Evolutionary conservation across 2,113 vertebrate species (phyloP).

Genomic region (Cyprinodon variegatus): DNA sequence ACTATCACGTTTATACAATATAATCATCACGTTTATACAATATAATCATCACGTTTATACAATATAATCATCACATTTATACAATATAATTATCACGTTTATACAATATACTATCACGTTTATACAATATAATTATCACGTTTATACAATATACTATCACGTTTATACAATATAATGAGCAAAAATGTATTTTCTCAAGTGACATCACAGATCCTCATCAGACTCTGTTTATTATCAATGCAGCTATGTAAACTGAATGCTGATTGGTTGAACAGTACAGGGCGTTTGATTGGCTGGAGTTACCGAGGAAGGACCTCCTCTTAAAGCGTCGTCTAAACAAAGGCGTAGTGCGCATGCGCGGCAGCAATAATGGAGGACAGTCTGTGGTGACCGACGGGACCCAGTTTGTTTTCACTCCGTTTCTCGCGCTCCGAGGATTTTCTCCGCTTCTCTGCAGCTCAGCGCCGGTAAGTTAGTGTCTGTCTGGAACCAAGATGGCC

Average conservation of each 20-base stretch:
- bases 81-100: too few relatives aligned
- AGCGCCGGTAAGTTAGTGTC: constrained; percentile 47
- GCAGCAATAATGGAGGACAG: constrained; percentile 77
- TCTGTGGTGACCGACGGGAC: constrained; percentile 60
- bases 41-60: too few relatives aligned
- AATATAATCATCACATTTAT: too few relatives aligned
- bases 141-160: too few relatives aligned
- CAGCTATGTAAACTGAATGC: background rate
- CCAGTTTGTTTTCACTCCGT: constrained; percentile 50
- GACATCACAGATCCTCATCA: too few relatives aligned
- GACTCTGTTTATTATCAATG: too few relatives aligned
- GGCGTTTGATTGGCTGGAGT: constrained; percentile 48
- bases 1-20: too few relatives aligned
- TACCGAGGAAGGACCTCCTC: constrained; percentile 54
- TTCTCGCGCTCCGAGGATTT: constrained; percentile 21
- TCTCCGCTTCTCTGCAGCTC: constrained; percentile 21
- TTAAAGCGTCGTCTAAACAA: constrained; percentile 75
- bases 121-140: too few relatives aligned
- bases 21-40: too few relatives aligned
- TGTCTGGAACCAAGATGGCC: background rate
- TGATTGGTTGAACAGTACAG: background rate
- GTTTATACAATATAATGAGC: too few relatives aligned
- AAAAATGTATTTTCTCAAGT: too few relatives aligned
- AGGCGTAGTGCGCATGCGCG: constrained; percentile 77
- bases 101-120: too few relatives aligned